Evolutionary conservation across 2,888 invertebrate genomes (phyloP).

Genomic region (Azorinus chamasolen): DNA sequence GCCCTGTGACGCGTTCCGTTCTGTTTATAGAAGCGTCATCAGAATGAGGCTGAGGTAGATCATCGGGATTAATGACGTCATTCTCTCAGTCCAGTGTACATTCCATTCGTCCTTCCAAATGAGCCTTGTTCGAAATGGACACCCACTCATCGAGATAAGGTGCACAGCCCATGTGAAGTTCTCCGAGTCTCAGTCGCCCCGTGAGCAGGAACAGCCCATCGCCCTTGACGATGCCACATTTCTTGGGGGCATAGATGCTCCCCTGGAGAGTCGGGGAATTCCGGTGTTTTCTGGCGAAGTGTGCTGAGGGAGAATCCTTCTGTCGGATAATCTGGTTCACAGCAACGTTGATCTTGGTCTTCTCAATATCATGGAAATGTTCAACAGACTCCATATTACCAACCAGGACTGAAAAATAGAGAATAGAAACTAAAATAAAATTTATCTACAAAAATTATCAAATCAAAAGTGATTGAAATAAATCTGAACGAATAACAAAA

Average conservation of each 20-base stretch:
- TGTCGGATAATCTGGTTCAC: slow-evolving; percentile 75
- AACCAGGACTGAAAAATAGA: slow-evolving; percentile 72
- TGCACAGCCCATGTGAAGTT: slow-evolving; percentile 73
- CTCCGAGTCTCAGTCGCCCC: slow-evolving; percentile 76
- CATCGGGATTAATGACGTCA: slow-evolving; percentile 17
- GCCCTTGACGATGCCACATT: slow-evolving; percentile 72
- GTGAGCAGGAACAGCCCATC: slow-evolving; percentile 77
- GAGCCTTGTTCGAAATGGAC: slow-evolving; percentile 60
- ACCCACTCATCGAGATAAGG: slow-evolving; percentile 78
- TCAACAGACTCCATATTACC: slow-evolving; percentile 70
- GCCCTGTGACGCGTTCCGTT: background rate
- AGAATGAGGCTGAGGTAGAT: slow-evolving; percentile 61
- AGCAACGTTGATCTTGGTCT: slow-evolving; percentile 69
- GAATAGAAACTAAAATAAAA: too few species aligned
- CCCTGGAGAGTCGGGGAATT: slow-evolving; percentile 66
- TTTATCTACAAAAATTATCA: too few species aligned
- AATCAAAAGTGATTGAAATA: too few species aligned
- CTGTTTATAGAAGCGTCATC: slow-evolving; percentile 2
- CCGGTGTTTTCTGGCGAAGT: slow-evolving; percentile 46
- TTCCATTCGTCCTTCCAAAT: slow-evolving; percentile 63
- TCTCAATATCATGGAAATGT: slow-evolving; percentile 54
- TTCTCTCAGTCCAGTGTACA: slow-evolving; percentile 63
- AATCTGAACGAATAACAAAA: too few species aligned
- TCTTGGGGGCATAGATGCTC: slow-evolving; percentile 67
- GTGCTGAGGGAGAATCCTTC: slow-evolving; percentile 55